Evolutionary conservation across 2,113 vertebrate species (phyloP).

Genomic region (Dicaeum eximium): DNA sequence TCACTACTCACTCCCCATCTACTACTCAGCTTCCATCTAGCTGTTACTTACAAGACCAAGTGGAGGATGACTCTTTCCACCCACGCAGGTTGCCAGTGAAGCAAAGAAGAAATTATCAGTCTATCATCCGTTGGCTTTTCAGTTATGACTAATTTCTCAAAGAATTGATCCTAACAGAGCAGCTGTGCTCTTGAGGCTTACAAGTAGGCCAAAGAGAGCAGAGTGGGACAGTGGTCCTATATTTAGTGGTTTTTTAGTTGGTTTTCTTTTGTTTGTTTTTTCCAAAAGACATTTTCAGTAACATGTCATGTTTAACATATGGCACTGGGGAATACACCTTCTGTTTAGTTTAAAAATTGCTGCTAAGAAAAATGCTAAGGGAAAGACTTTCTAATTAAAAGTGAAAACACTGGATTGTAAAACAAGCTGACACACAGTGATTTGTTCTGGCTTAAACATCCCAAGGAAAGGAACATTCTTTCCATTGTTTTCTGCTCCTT

Average conservation of each 20-base stretch:
- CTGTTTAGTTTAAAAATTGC: conserved; percentile 37
- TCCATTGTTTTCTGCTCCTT: neutral
- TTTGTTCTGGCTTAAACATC: conserved; percentile 25
- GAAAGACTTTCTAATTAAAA: conserved; percentile 51
- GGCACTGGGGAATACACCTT: conserved; percentile 29
- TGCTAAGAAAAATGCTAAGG: conserved; percentile 36
- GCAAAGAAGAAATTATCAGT: neutral
- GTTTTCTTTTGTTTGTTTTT: neutral
- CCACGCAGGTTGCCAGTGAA: neutral
- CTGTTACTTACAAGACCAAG: neutral
- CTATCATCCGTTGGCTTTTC: neutral
- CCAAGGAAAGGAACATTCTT: neutral
- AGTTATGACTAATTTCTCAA: neutral
- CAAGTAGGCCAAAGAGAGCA: neutral
- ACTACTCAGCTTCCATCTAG: neutral
- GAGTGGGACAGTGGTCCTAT: neutral
- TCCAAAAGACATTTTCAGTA: conserved; percentile 3
- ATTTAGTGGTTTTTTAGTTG: neutral
- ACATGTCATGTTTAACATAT: conserved; percentile 25
- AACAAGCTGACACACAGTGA: neutral
- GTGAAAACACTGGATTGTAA: conserved; percentile 26
- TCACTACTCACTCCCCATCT: neutral
- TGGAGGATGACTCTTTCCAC: neutral
- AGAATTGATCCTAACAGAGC: neutral
- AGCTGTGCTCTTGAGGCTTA: neutral